Evolutionary conservation across 2,888 invertebrate species (phyloP), one percentile per base, ranked within the genome.

Genomic region (Papilio elwesi): DNA sequence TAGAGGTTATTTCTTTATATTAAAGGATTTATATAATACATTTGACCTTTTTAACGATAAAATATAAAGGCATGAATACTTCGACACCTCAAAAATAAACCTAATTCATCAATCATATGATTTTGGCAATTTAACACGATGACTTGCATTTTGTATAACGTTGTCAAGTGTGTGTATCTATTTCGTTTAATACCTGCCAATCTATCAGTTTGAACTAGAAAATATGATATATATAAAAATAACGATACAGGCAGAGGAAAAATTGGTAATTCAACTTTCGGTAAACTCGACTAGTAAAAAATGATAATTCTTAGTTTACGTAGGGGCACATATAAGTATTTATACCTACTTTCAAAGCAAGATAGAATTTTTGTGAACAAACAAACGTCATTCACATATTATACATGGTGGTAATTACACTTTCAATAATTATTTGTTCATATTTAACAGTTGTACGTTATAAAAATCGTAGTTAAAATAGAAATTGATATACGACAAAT

Each of bases 401-500:
- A 26, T 26, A 26, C 26, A 26, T 26, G 4, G 26, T 2, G 26
- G 26, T 4, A 1, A 26, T 26, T 26, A 26, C 26, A 26, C 26
- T 26, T 26, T 26, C n/a, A n/a, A n/a, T n/a, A n/a, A n/a, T n/a
- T n/a, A n/a, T n/a, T n/a, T n/a, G n/a, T n/a, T n/a, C n/a, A n/a
- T n/a, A n/a, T n/a, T n/a, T n/a, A n/a, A n/a, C n/a, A n/a, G n/a
- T n/a, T 26, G 26, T 26, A 26, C 1, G 2, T 4, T 26, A 26
- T 26, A 26, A 43, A 43, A 43, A 43, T 43, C 43, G 9, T 9
- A 1, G 43, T 38, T 16, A 55, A 53, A 51, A 43, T 66, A 43
- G 38, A 75, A 77, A 74, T 76, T 68, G 72, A 72, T 76, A 66
- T 52, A 73, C 70, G 47, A 16, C 11, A 52, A 62, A 47, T 67